Conservation (phyloP, 92 coral and sea anemone species). For the Metridium senile region DNA sequence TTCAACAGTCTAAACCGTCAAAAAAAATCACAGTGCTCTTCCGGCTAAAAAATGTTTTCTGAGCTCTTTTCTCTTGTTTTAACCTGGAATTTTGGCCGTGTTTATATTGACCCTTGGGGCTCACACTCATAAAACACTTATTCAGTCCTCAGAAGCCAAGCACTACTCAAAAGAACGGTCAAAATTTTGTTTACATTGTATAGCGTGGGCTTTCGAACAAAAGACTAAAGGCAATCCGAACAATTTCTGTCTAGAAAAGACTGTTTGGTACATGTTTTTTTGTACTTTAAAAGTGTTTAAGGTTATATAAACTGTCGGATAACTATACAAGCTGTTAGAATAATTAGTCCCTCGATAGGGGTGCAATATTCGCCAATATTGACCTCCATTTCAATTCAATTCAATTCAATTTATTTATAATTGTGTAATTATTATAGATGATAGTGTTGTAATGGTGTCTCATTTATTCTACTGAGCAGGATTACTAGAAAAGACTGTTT, state of each 20-base stretch:
- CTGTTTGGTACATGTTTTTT: not conserved
- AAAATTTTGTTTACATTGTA: constrained; percentile 1
- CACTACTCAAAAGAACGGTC: not conserved
- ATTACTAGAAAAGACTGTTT: not conserved
- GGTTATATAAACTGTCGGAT: not conserved
- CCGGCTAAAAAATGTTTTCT: too few species aligned
- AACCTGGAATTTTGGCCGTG: not conserved
- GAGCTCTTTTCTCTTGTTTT: not conserved
- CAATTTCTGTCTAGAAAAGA: not conserved
- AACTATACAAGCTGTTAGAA: not conserved
- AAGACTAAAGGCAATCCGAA: not conserved
- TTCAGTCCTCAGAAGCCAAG: not conserved
- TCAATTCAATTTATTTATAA: too few species aligned
- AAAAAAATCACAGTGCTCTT: not conserved
- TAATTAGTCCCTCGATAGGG: not conserved
- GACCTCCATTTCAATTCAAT: too few species aligned
- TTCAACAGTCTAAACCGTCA: not conserved
- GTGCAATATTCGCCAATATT: not conserved
- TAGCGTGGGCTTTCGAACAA: not conserved
- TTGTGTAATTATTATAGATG: too few species aligned
- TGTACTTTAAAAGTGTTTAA: not conserved
- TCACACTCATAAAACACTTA: constrained; percentile 13
- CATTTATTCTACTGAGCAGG: not conserved
- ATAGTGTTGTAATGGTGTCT: not conserved
- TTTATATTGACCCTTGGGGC: constrained; percentile 6